phyloP scores from a whole-genome alignment of 2,888 invertebrate genomes.

The Cetonia aurata region DNA sequence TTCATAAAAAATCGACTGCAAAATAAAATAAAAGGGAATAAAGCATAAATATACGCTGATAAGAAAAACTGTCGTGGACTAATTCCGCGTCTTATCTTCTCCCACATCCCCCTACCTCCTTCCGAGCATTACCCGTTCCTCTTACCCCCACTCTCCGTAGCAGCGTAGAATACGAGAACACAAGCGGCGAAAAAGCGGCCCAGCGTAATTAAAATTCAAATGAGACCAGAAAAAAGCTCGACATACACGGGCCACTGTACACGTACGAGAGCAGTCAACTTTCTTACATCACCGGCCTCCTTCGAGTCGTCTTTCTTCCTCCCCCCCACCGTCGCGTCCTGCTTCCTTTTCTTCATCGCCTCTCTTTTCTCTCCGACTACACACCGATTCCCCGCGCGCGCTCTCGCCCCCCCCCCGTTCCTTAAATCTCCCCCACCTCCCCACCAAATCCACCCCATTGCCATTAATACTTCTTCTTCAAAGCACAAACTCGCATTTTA shows the following conservation, averaged over 20 bases:
- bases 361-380: slow-evolving; percentile 36
- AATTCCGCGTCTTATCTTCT: slow-evolving; percentile 44
- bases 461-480: slow-evolving; percentile 70
- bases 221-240: slow-evolving; percentile 61
- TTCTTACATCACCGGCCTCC: slow-evolving; percentile 59
- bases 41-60: slow-evolving; percentile 51
- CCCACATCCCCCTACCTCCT: slow-evolving; percentile 24
- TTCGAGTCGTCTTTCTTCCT: slow-evolving; percentile 51
- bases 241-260: slow-evolving; percentile 65
- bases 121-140: slow-evolving; percentile 24
- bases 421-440: slow-evolving; percentile 55
- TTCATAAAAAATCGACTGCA: slow-evolving; percentile 49
- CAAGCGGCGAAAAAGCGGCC: slow-evolving; percentile 56
- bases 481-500: slow-evolving; percentile 75
- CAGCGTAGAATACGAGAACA: slow-evolving; percentile 38
- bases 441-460: slow-evolving; percentile 58
- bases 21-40: slow-evolving; percentile 51
- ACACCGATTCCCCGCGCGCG: slow-evolving; percentile 44
- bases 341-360: slow-evolving; percentile 26
- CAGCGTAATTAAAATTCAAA: slow-evolving; percentile 64
- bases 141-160: slow-evolving; percentile 10
- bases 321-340: not conserved
- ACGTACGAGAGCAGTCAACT: slow-evolving; percentile 67
- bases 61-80: slow-evolving; percentile 44
- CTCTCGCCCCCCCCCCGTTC: slow-evolving; percentile 44